Evolutionary conservation across 2,797 vertebrate genomes (phyloP).

Genomic region (Cottoperca gobio): DNA sequence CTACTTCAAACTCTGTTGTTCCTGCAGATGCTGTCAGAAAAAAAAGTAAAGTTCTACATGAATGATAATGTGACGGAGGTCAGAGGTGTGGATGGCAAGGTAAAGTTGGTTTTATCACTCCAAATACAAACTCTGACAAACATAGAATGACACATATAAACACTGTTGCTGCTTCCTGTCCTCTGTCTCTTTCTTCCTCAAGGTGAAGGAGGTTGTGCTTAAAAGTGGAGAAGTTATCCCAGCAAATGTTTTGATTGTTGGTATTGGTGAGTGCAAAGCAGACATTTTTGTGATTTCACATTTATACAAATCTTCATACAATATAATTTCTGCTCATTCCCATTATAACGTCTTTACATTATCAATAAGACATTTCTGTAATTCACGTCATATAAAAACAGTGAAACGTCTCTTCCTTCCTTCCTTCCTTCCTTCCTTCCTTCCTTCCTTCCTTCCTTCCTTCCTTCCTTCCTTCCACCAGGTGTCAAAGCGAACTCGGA

Average conservation of each 20-base stretch:
- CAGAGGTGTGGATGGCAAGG: conserved; percentile 84
- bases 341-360: not conserved
- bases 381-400: not conserved
- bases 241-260: conserved; percentile 86
- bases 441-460: too few relatives aligned
- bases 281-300: not conserved
- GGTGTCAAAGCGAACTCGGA: conserved; percentile 80
- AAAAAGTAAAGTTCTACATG: conserved; percentile 87
- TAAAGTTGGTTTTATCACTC: conserved; percentile 48
- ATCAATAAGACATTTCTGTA: not conserved
- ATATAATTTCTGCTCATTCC: not conserved
- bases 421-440: too few relatives aligned
- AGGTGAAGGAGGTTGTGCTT: conserved; percentile 86
- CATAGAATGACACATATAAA: not conserved
- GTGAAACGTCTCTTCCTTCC: not conserved
- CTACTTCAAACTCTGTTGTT: conserved; percentile 21
- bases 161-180: not conserved
- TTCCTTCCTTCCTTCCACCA: conserved; percentile 52
- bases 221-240: conserved; percentile 80
- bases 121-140: not conserved
- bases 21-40: conserved; percentile 85
- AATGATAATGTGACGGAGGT: conserved; percentile 83
- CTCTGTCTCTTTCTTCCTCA: conserved; percentile 15
- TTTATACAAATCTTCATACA: not conserved
- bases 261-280: conserved; percentile 82